A percentile compares a stretch with the other conserved stretches of the same genome.
Conservation (phyloP, 2,888 invertebrate genomes). For the Crioceris asparagi region DNA sequence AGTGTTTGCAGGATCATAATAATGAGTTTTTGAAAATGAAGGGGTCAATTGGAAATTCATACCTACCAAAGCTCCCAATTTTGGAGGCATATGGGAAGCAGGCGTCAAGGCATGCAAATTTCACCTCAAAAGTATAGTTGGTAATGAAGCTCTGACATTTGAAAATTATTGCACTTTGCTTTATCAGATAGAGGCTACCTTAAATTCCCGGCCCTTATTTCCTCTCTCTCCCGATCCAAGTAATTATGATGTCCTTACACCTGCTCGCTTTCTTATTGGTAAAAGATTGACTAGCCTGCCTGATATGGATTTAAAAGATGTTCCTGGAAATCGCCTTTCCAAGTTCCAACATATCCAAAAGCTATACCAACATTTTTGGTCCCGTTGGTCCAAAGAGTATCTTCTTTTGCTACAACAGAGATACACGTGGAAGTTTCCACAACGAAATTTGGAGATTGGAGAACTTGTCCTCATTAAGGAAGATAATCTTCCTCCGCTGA, state of each 20-base stretch:
- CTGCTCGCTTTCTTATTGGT: constrained; percentile 23
- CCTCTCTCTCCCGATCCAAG: constrained; percentile 20
- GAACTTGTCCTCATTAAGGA: constrained; percentile 6
- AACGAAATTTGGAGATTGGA: no score
- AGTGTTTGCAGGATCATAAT: constrained; percentile 5
- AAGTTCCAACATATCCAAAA: constrained; percentile 20
- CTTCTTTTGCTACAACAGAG: constrained; percentile 17
- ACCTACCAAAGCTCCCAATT: constrained; percentile 22
- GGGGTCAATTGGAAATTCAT: constrained; percentile 24
- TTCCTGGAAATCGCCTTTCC: constrained; percentile 11
- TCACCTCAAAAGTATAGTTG: constrained; percentile 21
- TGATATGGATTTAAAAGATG: constrained; percentile 12
- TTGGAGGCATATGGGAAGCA: constrained; percentile 27
- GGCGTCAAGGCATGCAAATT: constrained; percentile 23
- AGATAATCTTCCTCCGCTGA: constrained; percentile 6
- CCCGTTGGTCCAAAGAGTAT: constrained; percentile 20
- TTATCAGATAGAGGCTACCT: constrained; percentile 22
- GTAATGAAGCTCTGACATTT: constrained; percentile 16
- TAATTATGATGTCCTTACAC: constrained; percentile 18
- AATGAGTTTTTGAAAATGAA: constrained; percentile 3
- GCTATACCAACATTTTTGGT: constrained; percentile 20
- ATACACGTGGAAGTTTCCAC: constrained; percentile 11
- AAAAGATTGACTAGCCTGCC: constrained; percentile 14
- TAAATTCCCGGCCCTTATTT: constrained; percentile 25
- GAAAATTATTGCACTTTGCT: constrained; percentile 22